Percentiles rank a stretch among this genome's conserved stretches.
Evolutionary conservation across 2,797 vertebrate species (phyloP).

Genomic region (Gymnoscopelus microlampas): DNA sequence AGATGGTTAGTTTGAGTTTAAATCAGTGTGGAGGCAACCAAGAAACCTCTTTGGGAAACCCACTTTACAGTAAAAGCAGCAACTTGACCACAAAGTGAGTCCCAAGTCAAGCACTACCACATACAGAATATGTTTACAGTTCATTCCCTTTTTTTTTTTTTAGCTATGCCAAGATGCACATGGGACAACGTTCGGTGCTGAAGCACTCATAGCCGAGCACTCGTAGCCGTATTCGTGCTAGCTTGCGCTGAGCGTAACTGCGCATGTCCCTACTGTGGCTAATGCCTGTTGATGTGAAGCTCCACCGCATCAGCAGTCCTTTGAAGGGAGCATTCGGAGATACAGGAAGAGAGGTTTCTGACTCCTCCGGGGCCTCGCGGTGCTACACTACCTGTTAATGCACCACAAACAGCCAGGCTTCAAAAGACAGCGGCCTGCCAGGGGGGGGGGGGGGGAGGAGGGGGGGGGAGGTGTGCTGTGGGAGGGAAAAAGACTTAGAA

Average conservation of each 20-base stretch:
- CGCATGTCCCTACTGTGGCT: constrained; percentile 50
- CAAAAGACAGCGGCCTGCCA: constrained; percentile 63
- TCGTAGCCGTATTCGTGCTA: constrained; percentile 27
- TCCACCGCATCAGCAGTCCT: constrained; percentile 42
- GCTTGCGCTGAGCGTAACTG: constrained; percentile 38
- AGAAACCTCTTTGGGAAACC: constrained; percentile 8
- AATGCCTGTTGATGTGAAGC: constrained; percentile 54
- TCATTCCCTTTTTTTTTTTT: constrained; percentile 26
- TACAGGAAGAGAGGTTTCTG: constrained; percentile 54
- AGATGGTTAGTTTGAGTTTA: constrained; percentile 1
- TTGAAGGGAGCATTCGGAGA: constrained; percentile 69
- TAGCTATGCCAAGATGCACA: constrained; percentile 25
- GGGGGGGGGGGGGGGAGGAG: constrained; percentile 32
- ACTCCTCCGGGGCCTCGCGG: constrained; percentile 59
- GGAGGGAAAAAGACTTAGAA: constrained; percentile 44
- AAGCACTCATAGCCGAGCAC: constrained; percentile 17
- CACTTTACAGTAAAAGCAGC: constrained; percentile 23
- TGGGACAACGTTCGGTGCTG: constrained; percentile 5
- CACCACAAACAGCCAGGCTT: constrained; percentile 64
- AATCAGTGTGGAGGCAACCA: constrained; percentile 19
- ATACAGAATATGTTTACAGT: neutral
- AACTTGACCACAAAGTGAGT: constrained; percentile 14
- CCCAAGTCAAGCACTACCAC: constrained; percentile 12
- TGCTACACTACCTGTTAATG: constrained; percentile 67
- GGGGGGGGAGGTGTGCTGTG: constrained; percentile 40